Evolutionary conservation across 1,140 invertebrate genomes (phyloP), one percentile per base, ranked within the genome.

Genomic region (Papilio dardanus): DNA sequence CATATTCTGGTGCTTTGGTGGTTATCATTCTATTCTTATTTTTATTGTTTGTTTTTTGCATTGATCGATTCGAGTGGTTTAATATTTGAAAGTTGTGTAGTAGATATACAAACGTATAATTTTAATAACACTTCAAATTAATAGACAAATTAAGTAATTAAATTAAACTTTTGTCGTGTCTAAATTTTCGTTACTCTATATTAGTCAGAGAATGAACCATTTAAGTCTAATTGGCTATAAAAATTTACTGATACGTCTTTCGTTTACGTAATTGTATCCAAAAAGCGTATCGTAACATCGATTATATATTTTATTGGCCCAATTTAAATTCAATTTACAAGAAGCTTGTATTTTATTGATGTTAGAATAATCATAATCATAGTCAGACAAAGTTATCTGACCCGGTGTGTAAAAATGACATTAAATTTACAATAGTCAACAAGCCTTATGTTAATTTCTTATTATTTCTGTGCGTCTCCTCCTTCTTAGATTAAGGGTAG

Each of bases 151-250:
- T 46, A 0, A 46, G 40, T 5, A 42, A 42, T 42, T 46, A 7
- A 46, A 28, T 0, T 62, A 28, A 28, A 28, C n/a, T 28, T 58
- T 58, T 28, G 24, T 4, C 21, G 54, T 62, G 24, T 67, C 33
- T 75, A 66, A 75, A 30, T 16, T 73, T 46, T 46, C 33, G 67
- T 69, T 77, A 74, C 76, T 58, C 76, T 69, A 2, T 31, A 31
- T 0, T 16, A 10, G 3, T 66, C 50, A 76, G 76, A 77, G 80
- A 76, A 78, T 75, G 73, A 28, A 31, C 78, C 69, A 78, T 80
- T 75, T 80, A 69, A 31, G 74, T 78, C 75, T 80, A 80, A 82
- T 80, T 80, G 80, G 80, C 74, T 66, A 77, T 82, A 78, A 82
- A 82, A 19, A 50, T 79, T 81, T 76, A 80, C 77, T 74, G 77